Conservation (phyloP, 2,888 invertebrate genomes). For the Drosophila setosimentum region DNA sequence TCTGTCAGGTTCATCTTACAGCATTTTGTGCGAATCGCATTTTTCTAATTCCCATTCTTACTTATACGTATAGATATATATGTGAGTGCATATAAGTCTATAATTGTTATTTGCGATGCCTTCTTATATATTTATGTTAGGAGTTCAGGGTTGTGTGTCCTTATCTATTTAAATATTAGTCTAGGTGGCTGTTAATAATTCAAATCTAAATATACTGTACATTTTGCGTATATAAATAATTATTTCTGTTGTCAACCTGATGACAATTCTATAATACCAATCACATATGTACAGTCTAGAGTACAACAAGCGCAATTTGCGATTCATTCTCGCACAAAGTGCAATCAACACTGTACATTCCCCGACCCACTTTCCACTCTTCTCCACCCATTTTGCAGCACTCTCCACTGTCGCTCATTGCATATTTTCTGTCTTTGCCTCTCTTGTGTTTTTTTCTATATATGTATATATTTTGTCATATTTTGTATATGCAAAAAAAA, state of each 20-base stretch:
- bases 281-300: conserved; percentile 14
- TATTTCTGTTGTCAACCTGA: conserved; percentile 3
- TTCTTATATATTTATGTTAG: not conserved
- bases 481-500: conserved; percentile 40
- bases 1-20: not conserved
- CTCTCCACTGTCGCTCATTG: conserved; percentile 17
- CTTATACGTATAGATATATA: not conserved
- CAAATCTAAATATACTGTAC: not conserved
- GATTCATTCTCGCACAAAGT: conserved; percentile 62
- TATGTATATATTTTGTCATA: conserved; percentile 43
- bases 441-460: conserved; percentile 22
- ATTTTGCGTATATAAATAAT: not conserved
- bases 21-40: too few species aligned
- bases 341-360: conserved; percentile 60
- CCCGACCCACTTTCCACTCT: not conserved
- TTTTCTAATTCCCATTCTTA: not conserved
- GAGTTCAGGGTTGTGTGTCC: not conserved
- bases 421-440: conserved; percentile 18
- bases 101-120: not conserved
- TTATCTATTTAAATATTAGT: not conserved
- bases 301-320: conserved; percentile 50
- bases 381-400: conserved; percentile 3
- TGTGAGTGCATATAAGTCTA: not conserved
- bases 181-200: not conserved
- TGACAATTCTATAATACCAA: conserved; percentile 25